Conservation (phyloP, 2,797 vertebrate species). For the Melanotaenia parkinsoni region DNA sequence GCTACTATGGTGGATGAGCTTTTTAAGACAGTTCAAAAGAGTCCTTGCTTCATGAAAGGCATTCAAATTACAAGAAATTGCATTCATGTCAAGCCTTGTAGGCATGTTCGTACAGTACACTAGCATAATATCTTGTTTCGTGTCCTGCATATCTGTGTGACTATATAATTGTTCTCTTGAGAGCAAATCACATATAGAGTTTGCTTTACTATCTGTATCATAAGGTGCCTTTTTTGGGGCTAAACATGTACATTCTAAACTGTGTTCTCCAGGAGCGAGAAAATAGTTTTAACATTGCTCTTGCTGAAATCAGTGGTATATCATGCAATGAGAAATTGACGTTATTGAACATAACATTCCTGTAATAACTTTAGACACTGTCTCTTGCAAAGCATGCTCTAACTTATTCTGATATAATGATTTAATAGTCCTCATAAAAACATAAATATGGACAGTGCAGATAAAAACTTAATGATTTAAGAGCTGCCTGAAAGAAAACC, state of each 20-base stretch:
- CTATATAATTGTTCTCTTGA: slow-evolving; percentile 68
- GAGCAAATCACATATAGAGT: slow-evolving; percentile 61
- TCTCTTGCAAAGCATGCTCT: slow-evolving; percentile 21
- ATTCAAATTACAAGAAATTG: slow-evolving; percentile 84
- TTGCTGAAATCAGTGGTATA: not conserved
- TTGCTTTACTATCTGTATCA: slow-evolving; percentile 47
- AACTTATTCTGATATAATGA: not conserved
- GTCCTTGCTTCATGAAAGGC: slow-evolving; percentile 83
- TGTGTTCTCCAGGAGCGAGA: slow-evolving; percentile 4
- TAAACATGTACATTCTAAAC: not conserved
- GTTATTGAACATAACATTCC: slow-evolving; percentile 40
- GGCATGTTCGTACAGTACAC: slow-evolving; percentile 80
- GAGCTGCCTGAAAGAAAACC: slow-evolving; percentile 17
- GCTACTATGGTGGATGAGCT: slow-evolving; percentile 78
- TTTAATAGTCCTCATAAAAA: slow-evolving; percentile 34
- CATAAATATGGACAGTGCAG: slow-evolving; percentile 29
- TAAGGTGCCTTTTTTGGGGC: slow-evolving; percentile 42
- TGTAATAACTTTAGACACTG: slow-evolving; percentile 1
- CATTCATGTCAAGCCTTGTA: slow-evolving; percentile 82
- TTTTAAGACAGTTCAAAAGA: slow-evolving; percentile 83
- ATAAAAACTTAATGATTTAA: slow-evolving; percentile 32
- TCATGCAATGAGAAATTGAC: slow-evolving; percentile 18
- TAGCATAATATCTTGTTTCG: slow-evolving; percentile 75
- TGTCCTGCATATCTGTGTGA: slow-evolving; percentile 66
- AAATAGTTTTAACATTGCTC: not conserved